Base-by-base conservation (phyloP, 64 coral and sea anemone species). In the Anthopleura sola region DNA sequence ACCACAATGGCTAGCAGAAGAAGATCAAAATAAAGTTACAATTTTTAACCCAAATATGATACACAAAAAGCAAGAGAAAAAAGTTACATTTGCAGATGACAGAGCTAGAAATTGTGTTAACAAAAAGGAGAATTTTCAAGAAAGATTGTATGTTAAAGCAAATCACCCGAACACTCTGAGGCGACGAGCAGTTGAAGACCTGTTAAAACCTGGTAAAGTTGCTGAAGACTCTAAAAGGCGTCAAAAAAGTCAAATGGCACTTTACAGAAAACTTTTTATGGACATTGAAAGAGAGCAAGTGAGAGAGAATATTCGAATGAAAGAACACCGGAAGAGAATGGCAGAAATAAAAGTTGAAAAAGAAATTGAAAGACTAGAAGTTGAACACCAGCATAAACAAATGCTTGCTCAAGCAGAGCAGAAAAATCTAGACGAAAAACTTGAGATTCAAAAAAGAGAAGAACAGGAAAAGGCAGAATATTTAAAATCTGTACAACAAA, bases 221-320 rank as follows among this genome's bases (percentile, higher is more conserved):
- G 55, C 84, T 29, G 97, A 95, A 86, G 93, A 99, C 75, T 83
- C 21, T 31, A 99, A 90, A 77, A 78, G 88, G 49, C 93, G 75
- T 68, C 76, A 81, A 75, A 93, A 83, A 79, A 82, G 87, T 60
- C 97, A 99, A 87, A 88, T 95, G 81, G 97, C 97, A 75, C 87
- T 99, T 15, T 99, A 99, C 49, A 88, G 97, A 47, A 82, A 85
- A 40, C 60, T 99, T 49, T 99, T 99, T 80, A 99, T 99, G 97
- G 92, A 99, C 74, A 94, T 90, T 87, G 97, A 99, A 36, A 75
- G 97, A 66, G 97, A 99, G 48, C 93, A 95, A 24, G 97, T 99
- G 24, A 86, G 97, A 60, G 97, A 99, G 77, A 99, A 99, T 54
- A 91, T 99, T 46, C 13, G 93, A 78, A 99, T 99, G 97, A 99